phyloP scores from a whole-genome alignment of 2,888 invertebrate genomes.

The Hartigia nigra region DNA sequence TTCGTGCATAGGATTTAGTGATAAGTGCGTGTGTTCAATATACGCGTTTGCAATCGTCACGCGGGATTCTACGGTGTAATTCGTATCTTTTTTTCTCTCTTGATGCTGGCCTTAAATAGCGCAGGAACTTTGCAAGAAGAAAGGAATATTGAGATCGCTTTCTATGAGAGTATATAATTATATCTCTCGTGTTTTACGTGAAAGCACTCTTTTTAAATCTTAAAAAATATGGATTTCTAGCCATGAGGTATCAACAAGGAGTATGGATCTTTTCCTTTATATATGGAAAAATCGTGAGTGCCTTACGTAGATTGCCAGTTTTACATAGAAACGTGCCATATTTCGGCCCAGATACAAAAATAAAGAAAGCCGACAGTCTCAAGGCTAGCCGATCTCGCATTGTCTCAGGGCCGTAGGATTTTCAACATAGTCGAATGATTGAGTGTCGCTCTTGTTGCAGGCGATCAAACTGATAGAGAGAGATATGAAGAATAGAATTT shows the following conservation, averaged over 20 bases:
- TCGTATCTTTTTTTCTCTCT: background rate
- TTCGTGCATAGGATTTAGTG: background rate
- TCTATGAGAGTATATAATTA: background rate
- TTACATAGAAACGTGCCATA: background rate
- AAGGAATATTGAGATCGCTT: background rate
- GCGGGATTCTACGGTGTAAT: background rate
- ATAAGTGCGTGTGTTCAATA: background rate
- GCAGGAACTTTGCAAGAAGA: background rate
- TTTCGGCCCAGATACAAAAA: conserved; percentile 43
- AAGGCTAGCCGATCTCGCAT: conserved; percentile 35
- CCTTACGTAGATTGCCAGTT: no score
- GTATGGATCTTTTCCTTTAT: background rate
- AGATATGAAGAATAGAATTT: background rate
- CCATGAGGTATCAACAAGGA: background rate
- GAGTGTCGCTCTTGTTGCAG: background rate
- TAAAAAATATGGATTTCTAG: background rate
- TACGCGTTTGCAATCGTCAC: background rate
- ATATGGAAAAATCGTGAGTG: background rate
- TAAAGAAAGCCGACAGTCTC: conserved; percentile 42
- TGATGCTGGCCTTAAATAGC: background rate
- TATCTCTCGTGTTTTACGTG: background rate
- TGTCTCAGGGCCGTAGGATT: conserved; percentile 2
- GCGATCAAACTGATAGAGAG: background rate
- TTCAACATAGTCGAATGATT: background rate
- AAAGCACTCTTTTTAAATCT: background rate